These are phyloP conservation scores for Diaprepes abbreviatus DNA, from an alignment of 2,888 invertebrate species.

Conservation along the genomic window DNA sequence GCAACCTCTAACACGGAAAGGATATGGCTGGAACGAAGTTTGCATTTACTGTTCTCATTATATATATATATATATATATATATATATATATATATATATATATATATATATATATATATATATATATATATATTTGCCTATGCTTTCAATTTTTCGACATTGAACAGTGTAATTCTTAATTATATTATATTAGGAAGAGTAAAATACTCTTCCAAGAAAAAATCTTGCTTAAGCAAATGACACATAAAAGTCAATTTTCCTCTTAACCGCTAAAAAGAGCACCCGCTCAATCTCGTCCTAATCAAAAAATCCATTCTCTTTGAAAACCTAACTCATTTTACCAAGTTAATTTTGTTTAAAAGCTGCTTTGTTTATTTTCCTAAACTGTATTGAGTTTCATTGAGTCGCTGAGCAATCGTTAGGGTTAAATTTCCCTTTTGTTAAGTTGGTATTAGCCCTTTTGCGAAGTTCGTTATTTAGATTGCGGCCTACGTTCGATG, in stretches of 20 bases:
- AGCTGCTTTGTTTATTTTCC: constrained; percentile 22
- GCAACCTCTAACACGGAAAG: too few relatives aligned
- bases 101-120: too few relatives aligned
- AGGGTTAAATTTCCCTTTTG: constrained; percentile 30
- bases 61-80: too few relatives aligned
- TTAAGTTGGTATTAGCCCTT: constrained; percentile 30
- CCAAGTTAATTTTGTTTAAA: constrained; percentile 20
- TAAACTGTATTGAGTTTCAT: constrained; percentile 26
- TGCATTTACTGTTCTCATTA: too few relatives aligned
- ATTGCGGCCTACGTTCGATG: constrained; percentile 35
- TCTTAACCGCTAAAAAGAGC: not conserved
- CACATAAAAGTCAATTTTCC: not conserved
- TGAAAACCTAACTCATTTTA: constrained; percentile 1
- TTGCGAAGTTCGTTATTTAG: constrained; percentile 31
- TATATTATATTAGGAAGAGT: too few relatives aligned
- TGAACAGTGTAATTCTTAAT: too few relatives aligned
- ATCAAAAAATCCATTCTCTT: not conserved
- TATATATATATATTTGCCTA: too few relatives aligned
- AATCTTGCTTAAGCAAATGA: too few relatives aligned
- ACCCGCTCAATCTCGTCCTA: not conserved
- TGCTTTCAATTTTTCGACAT: too few relatives aligned
- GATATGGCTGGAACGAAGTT: too few relatives aligned
- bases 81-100: too few relatives aligned
- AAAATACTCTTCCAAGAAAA: too few relatives aligned
- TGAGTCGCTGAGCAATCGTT: constrained; percentile 18